Base-by-base conservation (phyloP, 2,113 vertebrate genomes). In the Chelonoidis abingdonii region DNA sequence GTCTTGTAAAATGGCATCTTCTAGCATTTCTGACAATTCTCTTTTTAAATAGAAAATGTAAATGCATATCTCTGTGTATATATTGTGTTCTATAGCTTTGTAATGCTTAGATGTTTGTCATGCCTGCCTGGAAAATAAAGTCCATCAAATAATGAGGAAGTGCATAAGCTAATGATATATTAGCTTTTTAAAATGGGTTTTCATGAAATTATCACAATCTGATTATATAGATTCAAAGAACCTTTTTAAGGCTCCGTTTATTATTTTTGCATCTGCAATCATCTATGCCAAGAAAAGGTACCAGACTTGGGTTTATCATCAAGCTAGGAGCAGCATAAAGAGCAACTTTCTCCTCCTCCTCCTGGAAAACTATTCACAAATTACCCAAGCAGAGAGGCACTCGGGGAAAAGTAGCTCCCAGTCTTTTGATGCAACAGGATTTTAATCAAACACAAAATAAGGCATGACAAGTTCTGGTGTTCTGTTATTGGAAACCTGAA, bases 151-250 rank as follows among this genome's bases (percentile, higher is more conserved):
- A 98, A 98, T 98, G 98, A 97, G 86, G 94, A 98, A 88, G 84
- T 86, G 95, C 86, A 97, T 86, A 97, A 95, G 80, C 87, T 97
- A 97, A 98, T 98, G 97, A 98, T 97, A 97, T 90, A 96, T 94
- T 90, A 95, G 72, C 89, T 94, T 97, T 97, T 96, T 92, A 91
- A 89, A 98, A 98, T 97, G 80, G 84, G 25, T 78, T 98, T 97
- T 96, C 96, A 98, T 97, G 94, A 97, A 97, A 97, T 98, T 98
- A 97, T 96, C 96, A 89, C 97, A 97, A 98, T 97, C 85, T 97
- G 94, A 98, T 98, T 98, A 98, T 95, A 57, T 80, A 88, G 83
- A 35, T 95, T 98, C 91, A 93, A 96, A 96, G 84, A 93, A 96
- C 84, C 91, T 93, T 97, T 95, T 84, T 86, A 83, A 72, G 86